Conservation (phyloP, 2,797 vertebrate genomes). For the Champsocephalus gunnari region DNA sequence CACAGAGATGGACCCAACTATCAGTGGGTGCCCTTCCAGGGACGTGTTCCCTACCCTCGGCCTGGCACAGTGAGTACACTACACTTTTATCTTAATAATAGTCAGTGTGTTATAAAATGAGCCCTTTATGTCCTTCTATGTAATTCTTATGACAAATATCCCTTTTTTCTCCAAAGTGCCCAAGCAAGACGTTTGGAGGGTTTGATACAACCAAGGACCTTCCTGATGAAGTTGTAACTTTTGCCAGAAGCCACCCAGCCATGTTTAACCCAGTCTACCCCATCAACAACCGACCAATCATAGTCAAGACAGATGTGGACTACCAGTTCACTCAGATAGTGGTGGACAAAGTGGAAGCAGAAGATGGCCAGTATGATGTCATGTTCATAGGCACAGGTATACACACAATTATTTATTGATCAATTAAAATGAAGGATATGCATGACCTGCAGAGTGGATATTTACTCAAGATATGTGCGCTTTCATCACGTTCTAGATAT, state of each 20-base stretch:
- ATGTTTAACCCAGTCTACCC: constrained; percentile 97
- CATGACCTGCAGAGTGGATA: neutral
- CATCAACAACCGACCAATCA: constrained; percentile 94
- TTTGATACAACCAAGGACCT: constrained; percentile 98
- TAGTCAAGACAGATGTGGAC: constrained; percentile 97
- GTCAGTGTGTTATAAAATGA: neutral
- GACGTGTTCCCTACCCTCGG: constrained; percentile 95
- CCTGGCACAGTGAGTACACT: constrained; percentile 93
- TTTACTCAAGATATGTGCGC: neutral
- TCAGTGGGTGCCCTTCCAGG: constrained; percentile 97
- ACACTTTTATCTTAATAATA: neutral
- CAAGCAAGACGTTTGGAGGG: constrained; percentile 98
- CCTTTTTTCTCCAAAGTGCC: constrained; percentile 85
- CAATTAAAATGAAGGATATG: neutral
- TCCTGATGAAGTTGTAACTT: constrained; percentile 97
- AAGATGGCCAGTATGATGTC: constrained; percentile 97
- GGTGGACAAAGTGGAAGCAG: constrained; percentile 96
- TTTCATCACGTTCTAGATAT: constrained; percentile 84
- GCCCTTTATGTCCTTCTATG: neutral
- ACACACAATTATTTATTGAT: neutral
- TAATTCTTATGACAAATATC: neutral
- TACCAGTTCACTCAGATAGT: constrained; percentile 99
- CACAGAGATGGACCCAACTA: constrained; percentile 98
- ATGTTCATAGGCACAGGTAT: constrained; percentile 99
- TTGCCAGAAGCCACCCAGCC: constrained; percentile 96